Evolutionary conservation across 2,797 vertebrate species (phyloP).

Genomic region (Tragopan temminckii): DNA sequence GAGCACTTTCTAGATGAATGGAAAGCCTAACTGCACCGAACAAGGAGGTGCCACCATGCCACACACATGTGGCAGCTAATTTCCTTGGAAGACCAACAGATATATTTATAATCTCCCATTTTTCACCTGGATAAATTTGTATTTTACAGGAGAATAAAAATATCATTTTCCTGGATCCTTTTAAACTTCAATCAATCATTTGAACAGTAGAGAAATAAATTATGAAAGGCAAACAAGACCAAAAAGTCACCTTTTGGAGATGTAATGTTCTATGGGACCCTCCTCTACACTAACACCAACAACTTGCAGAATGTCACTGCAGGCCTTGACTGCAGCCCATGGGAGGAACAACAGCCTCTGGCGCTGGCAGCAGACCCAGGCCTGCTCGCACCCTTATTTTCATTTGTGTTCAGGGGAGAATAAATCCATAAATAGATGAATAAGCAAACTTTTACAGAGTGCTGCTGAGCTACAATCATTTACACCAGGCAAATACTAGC

Average conservation of each 20-base stretch:
- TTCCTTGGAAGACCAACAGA: background rate
- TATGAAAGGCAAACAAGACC: background rate
- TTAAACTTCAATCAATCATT: background rate
- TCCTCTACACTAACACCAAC: background rate
- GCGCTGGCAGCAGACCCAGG: background rate
- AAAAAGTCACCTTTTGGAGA: background rate
- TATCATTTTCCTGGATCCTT: background rate
- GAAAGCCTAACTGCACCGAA: background rate
- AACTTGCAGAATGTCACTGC: background rate
- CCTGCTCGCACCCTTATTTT: background rate
- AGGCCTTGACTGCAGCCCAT: background rate
- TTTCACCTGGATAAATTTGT: background rate
- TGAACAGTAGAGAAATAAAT: slow-evolving; percentile 1
- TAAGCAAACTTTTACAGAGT: background rate
- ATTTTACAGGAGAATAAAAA: background rate
- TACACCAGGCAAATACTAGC: background rate
- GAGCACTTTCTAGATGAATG: background rate
- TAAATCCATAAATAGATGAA: background rate
- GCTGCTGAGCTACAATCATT: background rate
- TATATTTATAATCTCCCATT: background rate
- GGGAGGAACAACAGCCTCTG: background rate
- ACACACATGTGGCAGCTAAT: background rate
- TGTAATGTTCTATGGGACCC: background rate
- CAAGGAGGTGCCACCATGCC: rapidly evolving
- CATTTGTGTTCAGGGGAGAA: background rate